Evolutionary conservation across 64 coral and sea anemone genomes (phyloP).

Genomic region (Orbicella faveolata): DNA sequence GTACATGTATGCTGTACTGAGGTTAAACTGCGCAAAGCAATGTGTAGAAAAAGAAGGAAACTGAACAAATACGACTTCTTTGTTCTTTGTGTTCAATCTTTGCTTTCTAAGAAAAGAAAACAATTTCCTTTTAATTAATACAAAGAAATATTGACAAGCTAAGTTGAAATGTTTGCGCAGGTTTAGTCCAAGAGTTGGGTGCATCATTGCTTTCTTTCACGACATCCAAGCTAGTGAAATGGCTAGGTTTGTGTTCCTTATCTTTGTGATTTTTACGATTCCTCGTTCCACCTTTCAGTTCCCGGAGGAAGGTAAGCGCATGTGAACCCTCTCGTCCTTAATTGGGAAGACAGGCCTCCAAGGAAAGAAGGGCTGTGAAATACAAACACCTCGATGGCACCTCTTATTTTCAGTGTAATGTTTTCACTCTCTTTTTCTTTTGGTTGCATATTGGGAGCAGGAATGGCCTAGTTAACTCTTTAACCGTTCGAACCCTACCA

Average conservation of each 20-base stretch:
- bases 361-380: neutral
- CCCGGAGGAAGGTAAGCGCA: conserved; percentile 11
- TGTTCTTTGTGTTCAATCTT: too few relatives aligned
- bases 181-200: neutral
- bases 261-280: neutral
- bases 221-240: neutral
- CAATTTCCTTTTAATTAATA: neutral
- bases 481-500: too few relatives aligned
- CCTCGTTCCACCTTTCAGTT: neutral
- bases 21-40: too few relatives aligned
- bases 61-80: too few relatives aligned
- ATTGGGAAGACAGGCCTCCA: neutral
- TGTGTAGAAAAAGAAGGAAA: too few relatives aligned
- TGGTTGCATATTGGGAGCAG: too few relatives aligned
- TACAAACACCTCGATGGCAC: too few relatives aligned
- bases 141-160: neutral
- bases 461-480: too few relatives aligned
- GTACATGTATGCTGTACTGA: too few relatives aligned
- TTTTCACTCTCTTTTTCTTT: too few relatives aligned
- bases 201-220: neutral
- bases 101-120: neutral
- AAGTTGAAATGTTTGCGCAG: conserved; percentile 4
- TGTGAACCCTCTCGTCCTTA: neutral
- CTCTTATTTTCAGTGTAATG: too few relatives aligned
- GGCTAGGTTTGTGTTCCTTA: neutral